These are phyloP conservation scores for Piaya cayana DNA, from an alignment of 2,113 vertebrate species.

Conservation along the genomic window DNA sequence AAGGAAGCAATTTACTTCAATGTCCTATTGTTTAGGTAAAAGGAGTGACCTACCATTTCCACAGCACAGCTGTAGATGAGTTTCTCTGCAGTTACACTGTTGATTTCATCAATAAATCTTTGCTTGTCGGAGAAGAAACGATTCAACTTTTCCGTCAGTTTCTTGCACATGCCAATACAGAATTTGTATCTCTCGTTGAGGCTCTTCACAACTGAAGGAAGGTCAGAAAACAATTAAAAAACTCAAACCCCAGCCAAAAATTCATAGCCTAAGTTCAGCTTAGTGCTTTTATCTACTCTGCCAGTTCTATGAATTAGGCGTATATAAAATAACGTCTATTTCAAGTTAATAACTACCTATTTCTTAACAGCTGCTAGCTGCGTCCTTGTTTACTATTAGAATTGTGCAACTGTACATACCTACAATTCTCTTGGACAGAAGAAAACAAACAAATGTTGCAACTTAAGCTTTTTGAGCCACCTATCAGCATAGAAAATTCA, in stretches of 20 bases:
- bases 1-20: neutral
- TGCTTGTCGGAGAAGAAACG: constrained; percentile 98
- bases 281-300: neutral
- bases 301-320: neutral
- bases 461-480: neutral
- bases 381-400: neutral
- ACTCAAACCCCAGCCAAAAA: neutral
- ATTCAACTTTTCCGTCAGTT: constrained; percentile 90
- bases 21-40: neutral
- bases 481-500: neutral
- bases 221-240: neutral
- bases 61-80: constrained; percentile 96
- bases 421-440: neutral
- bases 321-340: neutral
- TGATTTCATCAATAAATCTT: constrained; percentile 94
- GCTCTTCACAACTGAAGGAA: constrained; percentile 88
- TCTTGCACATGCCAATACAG: constrained; percentile 93
- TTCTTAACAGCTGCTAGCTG: neutral
- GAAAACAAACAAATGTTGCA: neutral
- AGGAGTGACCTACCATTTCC: constrained; percentile 84
- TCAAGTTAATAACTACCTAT: neutral
- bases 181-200: constrained; percentile 95
- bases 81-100: constrained; percentile 96
- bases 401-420: neutral
- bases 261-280: neutral